These are phyloP conservation scores for Eumacrocentrus americanus DNA, from an alignment of 2,888 invertebrate genomes.

Conservation along the genomic window DNA sequence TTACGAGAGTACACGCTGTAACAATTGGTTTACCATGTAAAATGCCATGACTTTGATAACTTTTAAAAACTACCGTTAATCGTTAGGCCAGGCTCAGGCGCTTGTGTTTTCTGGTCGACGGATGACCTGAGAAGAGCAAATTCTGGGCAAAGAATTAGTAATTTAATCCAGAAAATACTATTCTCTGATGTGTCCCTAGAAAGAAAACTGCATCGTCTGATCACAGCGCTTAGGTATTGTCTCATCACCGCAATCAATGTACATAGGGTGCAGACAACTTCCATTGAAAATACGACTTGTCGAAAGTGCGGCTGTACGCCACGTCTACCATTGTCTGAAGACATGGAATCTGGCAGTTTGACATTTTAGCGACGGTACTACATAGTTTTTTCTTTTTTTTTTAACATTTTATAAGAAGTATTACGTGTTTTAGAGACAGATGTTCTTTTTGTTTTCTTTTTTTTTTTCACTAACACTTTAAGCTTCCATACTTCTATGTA, in stretches of 20 bases:
- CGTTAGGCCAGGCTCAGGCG: conserved; percentile 46
- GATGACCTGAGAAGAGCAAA: background rate
- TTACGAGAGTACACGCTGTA: background rate
- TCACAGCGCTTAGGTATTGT: conserved; percentile 52
- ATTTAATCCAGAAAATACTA: background rate
- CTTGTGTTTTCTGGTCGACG: conserved; percentile 30
- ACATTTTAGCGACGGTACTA: conserved; percentile 35
- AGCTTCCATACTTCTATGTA: background rate
- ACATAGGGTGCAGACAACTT: conserved; percentile 38
- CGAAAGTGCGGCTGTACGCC: background rate
- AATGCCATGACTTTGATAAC: conserved; percentile 18
- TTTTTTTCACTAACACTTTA: background rate
- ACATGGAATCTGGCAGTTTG: conserved; percentile 48
- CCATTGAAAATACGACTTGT: conserved; percentile 6
- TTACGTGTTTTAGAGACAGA: conserved; percentile 13
- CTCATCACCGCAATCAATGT: conserved; percentile 46
- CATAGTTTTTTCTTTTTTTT: conserved; percentile 27
- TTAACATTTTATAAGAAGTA: conserved; percentile 24
- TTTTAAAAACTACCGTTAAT: conserved; percentile 32
- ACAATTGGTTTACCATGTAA: background rate
- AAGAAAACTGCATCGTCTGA: conserved; percentile 39
- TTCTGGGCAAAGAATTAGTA: background rate
- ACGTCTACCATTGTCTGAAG: conserved; percentile 35
- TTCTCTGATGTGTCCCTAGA: background rate
- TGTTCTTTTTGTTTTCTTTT: background rate